Conservation (phyloP, 2,113 vertebrate species). For the Toxotes jaculatrix region DNA sequence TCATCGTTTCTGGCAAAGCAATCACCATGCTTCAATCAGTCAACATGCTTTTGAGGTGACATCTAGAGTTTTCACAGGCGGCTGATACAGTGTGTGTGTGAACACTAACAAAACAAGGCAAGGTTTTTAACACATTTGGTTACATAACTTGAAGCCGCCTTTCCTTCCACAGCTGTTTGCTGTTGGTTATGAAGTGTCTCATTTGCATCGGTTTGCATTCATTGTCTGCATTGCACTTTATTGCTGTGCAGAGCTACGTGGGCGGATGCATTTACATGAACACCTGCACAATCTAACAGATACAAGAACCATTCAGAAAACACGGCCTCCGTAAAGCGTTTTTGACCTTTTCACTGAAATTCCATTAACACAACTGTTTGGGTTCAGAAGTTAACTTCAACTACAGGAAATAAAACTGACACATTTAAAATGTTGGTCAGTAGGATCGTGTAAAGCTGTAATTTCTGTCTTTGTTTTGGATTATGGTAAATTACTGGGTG, state of each 20-base stretch:
- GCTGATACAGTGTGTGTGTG: neutral
- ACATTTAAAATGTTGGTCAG: constrained; percentile 11
- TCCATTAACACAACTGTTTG: constrained; percentile 13
- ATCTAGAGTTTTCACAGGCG: constrained; percentile 39
- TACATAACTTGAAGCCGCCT: constrained; percentile 48
- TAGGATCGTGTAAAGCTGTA: neutral
- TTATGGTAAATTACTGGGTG: neutral
- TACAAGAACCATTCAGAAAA: neutral
- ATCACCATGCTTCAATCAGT: neutral
- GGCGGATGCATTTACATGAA: constrained; percentile 33
- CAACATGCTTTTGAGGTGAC: constrained; percentile 23
- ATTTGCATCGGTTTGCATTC: constrained; percentile 46
- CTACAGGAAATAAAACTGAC: constrained; percentile 12
- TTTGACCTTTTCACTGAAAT: constrained; percentile 12
- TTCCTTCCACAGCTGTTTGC: constrained; percentile 48
- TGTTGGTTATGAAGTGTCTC: constrained; percentile 18
- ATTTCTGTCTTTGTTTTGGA: constrained; percentile 13
- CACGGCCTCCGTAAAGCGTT: neutral
- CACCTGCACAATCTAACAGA: constrained; percentile 32
- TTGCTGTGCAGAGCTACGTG: constrained; percentile 9
- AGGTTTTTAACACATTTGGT: constrained; percentile 38
- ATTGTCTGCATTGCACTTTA: constrained; percentile 1
- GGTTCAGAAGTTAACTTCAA: neutral
- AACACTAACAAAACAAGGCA: constrained; percentile 27
- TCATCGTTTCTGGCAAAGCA: neutral